Evolutionary conservation across 1,140 invertebrate genomes (phyloP).

Genomic region (Hestina assimilis): DNA sequence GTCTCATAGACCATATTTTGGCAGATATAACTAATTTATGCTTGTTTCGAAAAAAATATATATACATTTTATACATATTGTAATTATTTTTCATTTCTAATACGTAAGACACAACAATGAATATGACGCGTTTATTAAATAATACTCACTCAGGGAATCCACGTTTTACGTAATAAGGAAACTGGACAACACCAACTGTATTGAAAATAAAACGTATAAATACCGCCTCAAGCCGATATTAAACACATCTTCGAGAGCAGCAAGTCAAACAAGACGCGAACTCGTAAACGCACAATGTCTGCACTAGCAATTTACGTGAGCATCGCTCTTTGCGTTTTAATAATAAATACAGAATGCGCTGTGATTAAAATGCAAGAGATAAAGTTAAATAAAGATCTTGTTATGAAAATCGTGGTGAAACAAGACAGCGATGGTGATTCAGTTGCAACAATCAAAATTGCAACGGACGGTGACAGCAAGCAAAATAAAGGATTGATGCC

Average conservation of each 20-base stretch:
- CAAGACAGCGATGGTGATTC: conserved; percentile 14
- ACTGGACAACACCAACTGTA: neutral
- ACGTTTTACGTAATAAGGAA: conserved; percentile 18
- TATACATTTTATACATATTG: too few species aligned
- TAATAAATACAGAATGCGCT: conserved; percentile 17
- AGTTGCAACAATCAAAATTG: conserved; percentile 19
- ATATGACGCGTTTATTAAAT: neutral
- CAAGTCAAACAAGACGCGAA: neutral
- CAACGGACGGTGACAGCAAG: conserved; percentile 11
- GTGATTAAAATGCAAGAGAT: conserved; percentile 28
- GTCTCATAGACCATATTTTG: too few species aligned
- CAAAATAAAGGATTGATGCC: neutral
- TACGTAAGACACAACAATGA: neutral
- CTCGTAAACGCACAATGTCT: conserved; percentile 3
- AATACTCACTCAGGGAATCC: neutral
- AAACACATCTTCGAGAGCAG: neutral
- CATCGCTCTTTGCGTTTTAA: neutral
- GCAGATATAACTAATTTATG: too few species aligned
- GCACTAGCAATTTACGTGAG: neutral
- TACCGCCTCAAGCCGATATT: neutral
- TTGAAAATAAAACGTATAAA: conserved; percentile 2
- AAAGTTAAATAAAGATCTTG: conserved; percentile 15
- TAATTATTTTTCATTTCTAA: neutral
- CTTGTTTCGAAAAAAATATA: neutral
- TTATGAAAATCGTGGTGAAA: conserved; percentile 20